phyloP scores from a whole-genome alignment of 23 tunicate species.

The Halocynthia roretzi region DNA sequence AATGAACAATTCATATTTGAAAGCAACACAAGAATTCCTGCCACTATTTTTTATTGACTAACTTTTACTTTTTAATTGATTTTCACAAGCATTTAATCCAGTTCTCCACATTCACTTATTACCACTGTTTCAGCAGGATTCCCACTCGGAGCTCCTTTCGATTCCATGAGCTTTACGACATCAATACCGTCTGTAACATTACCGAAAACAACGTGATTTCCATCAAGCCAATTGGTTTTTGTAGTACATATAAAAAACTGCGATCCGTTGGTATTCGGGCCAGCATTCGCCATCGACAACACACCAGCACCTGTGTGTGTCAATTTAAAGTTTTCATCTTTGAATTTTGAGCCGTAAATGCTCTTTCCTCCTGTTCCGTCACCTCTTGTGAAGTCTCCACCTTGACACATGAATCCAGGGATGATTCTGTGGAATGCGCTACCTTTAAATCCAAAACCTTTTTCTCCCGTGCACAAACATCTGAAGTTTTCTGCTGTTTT shows the following conservation, averaged over 20 bases:
- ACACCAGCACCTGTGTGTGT: slow-evolving; percentile 93
- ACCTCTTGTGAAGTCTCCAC: slow-evolving; percentile 87
- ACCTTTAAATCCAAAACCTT: slow-evolving; percentile 87
- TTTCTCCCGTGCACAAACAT: slow-evolving; percentile 93
- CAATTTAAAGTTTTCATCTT: slow-evolving; percentile 87
- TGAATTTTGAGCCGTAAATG: slow-evolving; percentile 83
- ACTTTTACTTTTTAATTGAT: too few relatives aligned
- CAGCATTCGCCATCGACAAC: slow-evolving; percentile 97
- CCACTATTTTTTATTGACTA: too few relatives aligned
- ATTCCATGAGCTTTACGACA: slow-evolving; percentile 10
- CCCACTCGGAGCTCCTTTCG: slow-evolving; percentile 12
- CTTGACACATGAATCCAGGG: slow-evolving; percentile 98
- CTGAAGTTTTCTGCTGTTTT: slow-evolving; percentile 96
- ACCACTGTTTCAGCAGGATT: slow-evolving; percentile 1
- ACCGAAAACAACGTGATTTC: slow-evolving; percentile 22
- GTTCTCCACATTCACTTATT: slow-evolving; percentile 20
- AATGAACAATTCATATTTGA: too few relatives aligned
- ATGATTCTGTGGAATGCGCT: slow-evolving; percentile 87
- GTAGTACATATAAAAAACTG: slow-evolving; percentile 97
- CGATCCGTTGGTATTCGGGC: slow-evolving; percentile 92
- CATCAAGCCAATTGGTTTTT: slow-evolving; percentile 90
- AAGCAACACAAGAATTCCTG: too few relatives aligned
- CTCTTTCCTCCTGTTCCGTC: slow-evolving; percentile 97
- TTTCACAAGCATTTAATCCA: background rate
- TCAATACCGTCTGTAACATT: slow-evolving; percentile 18